Base-by-base conservation (phyloP, 2,797 vertebrate species). In the Martes flavigula region DNA sequence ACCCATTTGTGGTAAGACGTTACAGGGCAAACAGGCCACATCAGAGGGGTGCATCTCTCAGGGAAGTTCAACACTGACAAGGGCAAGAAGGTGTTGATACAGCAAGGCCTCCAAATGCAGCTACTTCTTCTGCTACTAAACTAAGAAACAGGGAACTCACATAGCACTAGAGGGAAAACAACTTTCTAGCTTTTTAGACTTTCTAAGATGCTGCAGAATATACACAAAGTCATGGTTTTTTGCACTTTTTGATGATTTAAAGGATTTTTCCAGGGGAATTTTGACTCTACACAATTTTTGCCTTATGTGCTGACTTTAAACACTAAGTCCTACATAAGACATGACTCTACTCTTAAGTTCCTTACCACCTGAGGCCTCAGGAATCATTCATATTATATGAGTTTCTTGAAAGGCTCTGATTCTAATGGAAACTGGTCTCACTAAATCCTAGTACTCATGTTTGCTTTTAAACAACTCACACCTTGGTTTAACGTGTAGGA, bases 391-490 rank as follows among this genome's bases (percentile, higher is more conserved):
- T 72, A 93, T 77, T 90, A 64, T 51, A 93, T 75, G 27, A 90
- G 51, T 91, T 94, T 84, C 75, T 72, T 32, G 81, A 94, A 97
- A 93, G 91, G 32, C 23, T 93, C 64, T 62, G 75, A 90, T 48
- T 93, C 90, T 83, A 70, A 84, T 90, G 0, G 1, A 93, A 96
- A 84, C 38, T 3, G 10, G n/a, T 73, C 84, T 15, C 40, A 9
- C 58, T 93, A 82, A 89, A 75, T 58, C 73, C 75, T 81, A 27
- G 60, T 15, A 17, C 48, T 87, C 30, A 1, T 20, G 54, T 93
- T 93, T 87, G 87, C 54, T 94, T 97, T 94, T 79, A 78, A 93
- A 84, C 21, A 81, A 56, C 64, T 85, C 84, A 35, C 35, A 66
- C 64, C 48, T 64, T 48, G 46, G 27, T 60, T 82, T 73, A 38